Percentiles rank a stretch among this genome's conserved stretches.
These are phyloP conservation scores for Aselliscus stoliczkanus DNA, from an alignment of 2,797 vertebrate genomes.

Conservation along the genomic window DNA sequence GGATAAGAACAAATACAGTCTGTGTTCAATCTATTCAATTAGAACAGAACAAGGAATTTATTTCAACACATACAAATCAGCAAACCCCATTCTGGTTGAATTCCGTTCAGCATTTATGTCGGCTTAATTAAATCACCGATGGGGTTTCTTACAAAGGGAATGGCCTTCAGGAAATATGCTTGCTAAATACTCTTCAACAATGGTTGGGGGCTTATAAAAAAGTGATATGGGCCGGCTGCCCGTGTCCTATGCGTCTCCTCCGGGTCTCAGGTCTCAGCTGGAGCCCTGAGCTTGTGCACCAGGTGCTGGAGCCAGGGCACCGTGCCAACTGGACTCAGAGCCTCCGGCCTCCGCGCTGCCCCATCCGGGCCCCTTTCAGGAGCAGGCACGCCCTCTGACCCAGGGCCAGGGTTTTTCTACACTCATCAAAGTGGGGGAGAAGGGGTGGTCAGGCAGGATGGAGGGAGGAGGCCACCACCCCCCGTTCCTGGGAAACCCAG, in stretches of 20 bases:
- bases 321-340: conserved; percentile 28
- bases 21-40: conserved; percentile 72
- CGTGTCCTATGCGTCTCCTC: conserved; percentile 4
- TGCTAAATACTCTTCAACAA: conserved; percentile 39
- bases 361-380: neutral
- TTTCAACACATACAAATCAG: conserved; percentile 64
- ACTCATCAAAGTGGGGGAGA: neutral
- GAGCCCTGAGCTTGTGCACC: conserved; percentile 34
- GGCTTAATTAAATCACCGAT: conserved; percentile 67
- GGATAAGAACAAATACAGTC: conserved; percentile 70
- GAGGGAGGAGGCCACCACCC: neutral
- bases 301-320: conserved; percentile 18
- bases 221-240: neutral
- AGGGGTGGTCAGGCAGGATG: too few species aligned
- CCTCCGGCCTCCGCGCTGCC: neutral
- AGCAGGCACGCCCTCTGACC: neutral
- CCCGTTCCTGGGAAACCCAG: neutral
- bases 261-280: conserved; percentile 38
- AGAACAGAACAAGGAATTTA: conserved; percentile 70
- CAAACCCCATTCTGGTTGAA: conserved; percentile 47
- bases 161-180: conserved; percentile 43
- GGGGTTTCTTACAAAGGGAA: conserved; percentile 21
- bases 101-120: neutral
- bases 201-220: conserved; percentile 6
- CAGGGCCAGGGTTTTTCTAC: neutral